Conservation (phyloP, 1,140 invertebrate genomes). For the Holcopasites calliopsidis region DNA sequence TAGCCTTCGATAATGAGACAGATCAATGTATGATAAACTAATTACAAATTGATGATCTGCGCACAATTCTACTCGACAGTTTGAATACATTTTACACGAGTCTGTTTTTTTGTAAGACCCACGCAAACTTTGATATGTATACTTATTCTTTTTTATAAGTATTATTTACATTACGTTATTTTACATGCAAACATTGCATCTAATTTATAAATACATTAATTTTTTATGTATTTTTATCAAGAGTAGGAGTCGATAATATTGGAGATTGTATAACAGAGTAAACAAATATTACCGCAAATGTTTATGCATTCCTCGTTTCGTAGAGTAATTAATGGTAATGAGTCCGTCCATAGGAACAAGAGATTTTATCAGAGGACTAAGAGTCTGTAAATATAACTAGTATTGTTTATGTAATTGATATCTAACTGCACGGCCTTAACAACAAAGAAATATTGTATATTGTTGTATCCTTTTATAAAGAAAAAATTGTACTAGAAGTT, state of each 20-base stretch:
- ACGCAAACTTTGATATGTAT: conserved; percentile 18
- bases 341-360: conserved; percentile 44
- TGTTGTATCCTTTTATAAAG: conserved; percentile 24
- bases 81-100: conserved; percentile 3
- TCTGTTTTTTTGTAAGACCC: neutral
- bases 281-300: neutral
- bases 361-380: conserved; percentile 10
- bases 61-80: neutral
- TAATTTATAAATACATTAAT: conserved; percentile 7
- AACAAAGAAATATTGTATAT: conserved; percentile 32
- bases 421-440: conserved; percentile 10
- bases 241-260: neutral
- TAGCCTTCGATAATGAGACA: neutral
- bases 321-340: conserved; percentile 49
- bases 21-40: conserved; percentile 14
- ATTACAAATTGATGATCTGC: neutral
- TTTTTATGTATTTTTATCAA: neutral
- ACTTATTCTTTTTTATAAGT: conserved; percentile 45
- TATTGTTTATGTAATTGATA: conserved; percentile 16
- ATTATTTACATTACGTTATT: conserved; percentile 14
- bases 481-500: conserved; percentile 31
- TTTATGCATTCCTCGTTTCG: conserved; percentile 59
- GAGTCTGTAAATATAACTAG: conserved; percentile 29
- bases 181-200: neutral
- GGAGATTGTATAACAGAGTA: neutral